These are phyloP conservation scores for Callochromis pleurospilus DNA, from an alignment of 2,113 vertebrate species.

Conservation along the genomic window DNA sequence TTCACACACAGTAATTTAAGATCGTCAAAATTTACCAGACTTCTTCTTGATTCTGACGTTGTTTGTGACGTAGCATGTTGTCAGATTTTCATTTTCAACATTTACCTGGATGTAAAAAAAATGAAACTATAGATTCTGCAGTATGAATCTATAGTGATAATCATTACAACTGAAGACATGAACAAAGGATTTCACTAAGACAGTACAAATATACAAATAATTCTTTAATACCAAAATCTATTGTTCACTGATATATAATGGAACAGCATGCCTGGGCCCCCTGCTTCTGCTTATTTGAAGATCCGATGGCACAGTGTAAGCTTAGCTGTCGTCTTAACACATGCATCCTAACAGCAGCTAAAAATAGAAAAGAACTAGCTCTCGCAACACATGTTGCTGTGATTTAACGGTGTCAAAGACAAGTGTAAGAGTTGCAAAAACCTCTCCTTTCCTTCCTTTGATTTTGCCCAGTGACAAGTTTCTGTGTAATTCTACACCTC, in stretches of 20 bases:
- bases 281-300: not conserved
- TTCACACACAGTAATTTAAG: not conserved
- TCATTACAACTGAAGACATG: not conserved
- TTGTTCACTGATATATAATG: not conserved
- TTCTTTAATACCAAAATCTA: not conserved
- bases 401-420: not conserved
- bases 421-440: not conserved
- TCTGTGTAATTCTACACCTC: not conserved
- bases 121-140: not conserved
- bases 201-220: not conserved
- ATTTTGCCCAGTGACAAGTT: not conserved
- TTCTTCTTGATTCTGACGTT: not conserved
- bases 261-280: not conserved
- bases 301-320: not conserved
- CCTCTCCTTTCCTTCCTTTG: not conserved
- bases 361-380: not conserved
- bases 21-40: not conserved
- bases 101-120: not conserved
- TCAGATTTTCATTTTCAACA: not conserved
- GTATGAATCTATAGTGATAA: accelerated
- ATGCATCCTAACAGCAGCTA: not conserved
- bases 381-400: not conserved
- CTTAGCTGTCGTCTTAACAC: not conserved
- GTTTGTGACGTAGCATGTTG: not conserved
- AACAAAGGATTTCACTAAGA: not conserved